These are phyloP conservation scores for Ciconia nigra DNA, from an alignment of 2,797 vertebrate species.

Conservation along the genomic window DNA sequence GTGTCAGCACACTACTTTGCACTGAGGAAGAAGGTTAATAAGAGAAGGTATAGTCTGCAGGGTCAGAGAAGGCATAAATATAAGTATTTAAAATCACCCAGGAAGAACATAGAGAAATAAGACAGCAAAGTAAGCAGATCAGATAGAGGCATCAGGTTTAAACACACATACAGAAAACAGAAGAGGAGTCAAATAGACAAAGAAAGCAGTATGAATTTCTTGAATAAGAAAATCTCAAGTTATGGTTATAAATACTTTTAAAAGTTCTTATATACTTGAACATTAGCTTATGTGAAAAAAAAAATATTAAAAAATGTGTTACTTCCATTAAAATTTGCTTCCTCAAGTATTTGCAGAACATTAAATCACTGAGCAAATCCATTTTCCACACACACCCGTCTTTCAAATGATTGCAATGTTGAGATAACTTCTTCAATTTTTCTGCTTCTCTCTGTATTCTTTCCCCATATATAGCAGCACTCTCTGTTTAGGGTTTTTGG, in stretches of 20 bases:
- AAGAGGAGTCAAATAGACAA: background rate
- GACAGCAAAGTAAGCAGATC: background rate
- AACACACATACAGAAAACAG: background rate
- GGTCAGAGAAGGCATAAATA: background rate
- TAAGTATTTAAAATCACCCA: background rate
- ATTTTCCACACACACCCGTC: accelerated
- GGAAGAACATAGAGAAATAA: background rate
- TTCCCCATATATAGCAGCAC: background rate
- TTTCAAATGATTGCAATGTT: background rate
- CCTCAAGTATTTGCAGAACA: background rate
- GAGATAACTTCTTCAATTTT: background rate
- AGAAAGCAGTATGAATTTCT: background rate
- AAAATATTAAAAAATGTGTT: background rate
- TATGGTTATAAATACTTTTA: background rate
- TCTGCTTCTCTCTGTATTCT: background rate
- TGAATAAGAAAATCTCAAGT: background rate
- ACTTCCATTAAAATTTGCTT: background rate
- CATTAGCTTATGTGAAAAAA: background rate
- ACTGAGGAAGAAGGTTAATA: background rate
- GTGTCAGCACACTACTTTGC: background rate
- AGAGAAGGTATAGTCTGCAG: background rate
- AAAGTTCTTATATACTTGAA: background rate
- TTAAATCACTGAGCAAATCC: background rate
- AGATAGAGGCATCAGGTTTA: background rate
- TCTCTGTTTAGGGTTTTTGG: background rate